Evolutionary conservation across 2,797 vertebrate species (phyloP).

Genomic region (Peromyscus nudipes): DNA sequence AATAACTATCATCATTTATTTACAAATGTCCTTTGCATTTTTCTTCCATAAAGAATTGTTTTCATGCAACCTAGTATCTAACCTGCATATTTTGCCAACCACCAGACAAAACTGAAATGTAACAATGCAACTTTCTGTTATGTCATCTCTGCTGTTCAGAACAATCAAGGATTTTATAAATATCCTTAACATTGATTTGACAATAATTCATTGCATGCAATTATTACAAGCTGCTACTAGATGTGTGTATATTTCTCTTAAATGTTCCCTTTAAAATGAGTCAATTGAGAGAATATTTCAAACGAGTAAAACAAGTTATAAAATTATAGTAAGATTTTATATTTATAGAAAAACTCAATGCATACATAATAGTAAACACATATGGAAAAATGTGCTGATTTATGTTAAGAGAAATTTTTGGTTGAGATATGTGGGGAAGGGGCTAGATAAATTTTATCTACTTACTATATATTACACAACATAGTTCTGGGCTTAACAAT

Average conservation of each 20-base stretch:
- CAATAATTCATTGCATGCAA: neutral
- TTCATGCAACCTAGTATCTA: neutral
- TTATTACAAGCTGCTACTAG: neutral
- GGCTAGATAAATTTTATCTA: constrained; percentile 6
- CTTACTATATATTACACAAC: neutral
- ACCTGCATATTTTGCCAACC: constrained; percentile 3
- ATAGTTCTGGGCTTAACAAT: constrained; percentile 36
- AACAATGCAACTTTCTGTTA: constrained; percentile 25
- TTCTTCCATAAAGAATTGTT: neutral
- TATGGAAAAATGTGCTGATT: constrained; percentile 9
- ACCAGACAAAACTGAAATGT: constrained; percentile 24
- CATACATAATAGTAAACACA: constrained; percentile 26
- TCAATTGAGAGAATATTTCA: constrained; percentile 48
- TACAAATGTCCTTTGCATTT: constrained; percentile 18
- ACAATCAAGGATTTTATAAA: neutral
- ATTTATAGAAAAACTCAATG: constrained; percentile 53
- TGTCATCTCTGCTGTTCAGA: neutral
- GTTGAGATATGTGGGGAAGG: neutral
- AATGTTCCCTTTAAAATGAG: constrained; percentile 32
- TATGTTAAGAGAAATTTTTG: constrained; percentile 40
- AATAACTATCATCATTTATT: constrained; percentile 23
- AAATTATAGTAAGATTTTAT: neutral
- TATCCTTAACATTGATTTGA: neutral
- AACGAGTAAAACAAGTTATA: constrained; percentile 49
- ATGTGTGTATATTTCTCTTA: constrained; percentile 53